Base-by-base conservation (phyloP, 37 sponge, comb jelly and placozoan genomes). In the Geodia barretti region DNA sequence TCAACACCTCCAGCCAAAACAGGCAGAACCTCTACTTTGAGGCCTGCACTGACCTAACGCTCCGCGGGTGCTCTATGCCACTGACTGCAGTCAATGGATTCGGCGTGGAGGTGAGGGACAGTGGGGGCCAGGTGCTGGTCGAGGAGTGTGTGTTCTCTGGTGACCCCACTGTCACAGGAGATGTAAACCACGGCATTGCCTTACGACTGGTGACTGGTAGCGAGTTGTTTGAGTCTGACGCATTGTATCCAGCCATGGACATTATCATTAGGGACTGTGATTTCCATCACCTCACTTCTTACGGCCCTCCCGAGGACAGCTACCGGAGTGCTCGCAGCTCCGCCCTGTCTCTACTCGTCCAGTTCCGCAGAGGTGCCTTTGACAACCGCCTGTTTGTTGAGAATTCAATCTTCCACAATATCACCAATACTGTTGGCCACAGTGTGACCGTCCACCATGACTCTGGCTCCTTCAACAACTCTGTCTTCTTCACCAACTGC, bases 401-500 rank as follows among this genome's bases (percentile, higher is more conserved):
- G 23, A 30, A 78, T 35, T 39, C 37, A 25, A n/a, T 26, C 34
- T 71, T 78, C 43, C 36, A 61, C 20, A 23, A 40, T 37, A 78
- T 47, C 32, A 17, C 35, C 11, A 82, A 64, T 60, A 26, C 78
- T 2, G 47, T 20, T 24, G 71, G 62, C 19, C 74, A 70, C 36
- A 41, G 63, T 47, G 77, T 89, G 23, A 19, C 61, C 4, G 75
- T 89, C 34, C 32, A 54, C 37, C 78, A 63, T 38, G 67, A 77
- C 43, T 20, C 43, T 17, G 30, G 21, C 9, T 79, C 85, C 17
- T n/a, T 2, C 31, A 69, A 69, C 19, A 84, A 80, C 71, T 38
- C 70, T 25, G 84, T 84, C 42, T 41, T n/a, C 24, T 69, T 91
- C 39, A 1, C 31, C 20, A 58, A 66, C 35, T 82, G 83, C 36